Percentiles rank a stretch among this genome's conserved stretches.
These are phyloP conservation scores for Penaeus monodon DNA, from an alignment of 2,888 invertebrate genomes.

Conservation along the genomic window DNA sequence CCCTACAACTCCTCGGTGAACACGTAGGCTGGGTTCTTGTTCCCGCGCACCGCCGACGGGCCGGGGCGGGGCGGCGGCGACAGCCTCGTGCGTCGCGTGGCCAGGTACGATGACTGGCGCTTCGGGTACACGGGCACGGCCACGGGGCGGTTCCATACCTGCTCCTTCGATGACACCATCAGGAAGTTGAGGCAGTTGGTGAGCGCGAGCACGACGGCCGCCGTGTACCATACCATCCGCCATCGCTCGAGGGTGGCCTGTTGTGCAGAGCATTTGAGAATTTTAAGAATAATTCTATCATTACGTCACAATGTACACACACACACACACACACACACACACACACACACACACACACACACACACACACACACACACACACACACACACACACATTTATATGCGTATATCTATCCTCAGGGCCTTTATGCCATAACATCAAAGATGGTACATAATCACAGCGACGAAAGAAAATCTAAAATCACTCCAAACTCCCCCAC, in stretches of 20 bases:
- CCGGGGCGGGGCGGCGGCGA: neutral
- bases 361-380: too few species aligned
- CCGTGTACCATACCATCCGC: conserved; percentile 67
- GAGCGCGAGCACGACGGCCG: conserved; percentile 66
- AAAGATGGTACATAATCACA: neutral
- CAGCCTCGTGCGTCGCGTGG: conserved; percentile 12
- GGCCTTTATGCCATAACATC: neutral
- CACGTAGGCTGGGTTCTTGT: conserved; percentile 48
- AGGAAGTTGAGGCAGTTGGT: conserved; percentile 66
- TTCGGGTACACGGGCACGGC: conserved; percentile 49
- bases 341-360: too few species aligned
- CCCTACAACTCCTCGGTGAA: conserved; percentile 53
- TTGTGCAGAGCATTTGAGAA: too few species aligned
- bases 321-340: too few species aligned
- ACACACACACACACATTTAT: too few species aligned
- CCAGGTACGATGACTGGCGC: conserved; percentile 37
- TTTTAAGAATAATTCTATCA: too few species aligned
- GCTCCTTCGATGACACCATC: conserved; percentile 66
- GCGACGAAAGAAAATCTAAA: neutral
- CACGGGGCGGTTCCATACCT: conserved; percentile 66
- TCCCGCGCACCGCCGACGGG: conserved; percentile 16
- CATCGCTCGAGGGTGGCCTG: conserved; percentile 66
- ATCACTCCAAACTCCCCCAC: neutral
- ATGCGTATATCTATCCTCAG: too few species aligned
- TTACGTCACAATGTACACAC: too few species aligned